A percentile compares a stretch with the other conserved stretches of the same genome.
phyloP scores from a whole-genome alignment of 2,113 vertebrate species.

The Peromyscus californicus region DNA sequence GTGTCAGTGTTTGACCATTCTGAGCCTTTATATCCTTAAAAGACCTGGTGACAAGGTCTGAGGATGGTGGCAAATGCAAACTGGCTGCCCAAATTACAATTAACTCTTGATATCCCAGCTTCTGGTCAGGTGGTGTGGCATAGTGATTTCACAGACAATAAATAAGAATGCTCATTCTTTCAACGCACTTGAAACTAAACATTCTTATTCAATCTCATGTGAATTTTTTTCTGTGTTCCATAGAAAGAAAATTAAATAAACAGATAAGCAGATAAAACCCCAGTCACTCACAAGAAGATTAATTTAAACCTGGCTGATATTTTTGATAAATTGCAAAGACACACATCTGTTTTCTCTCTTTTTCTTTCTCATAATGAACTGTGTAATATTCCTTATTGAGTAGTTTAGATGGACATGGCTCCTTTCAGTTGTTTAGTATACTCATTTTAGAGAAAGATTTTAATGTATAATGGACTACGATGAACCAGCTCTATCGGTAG shows the following conservation, averaged over 20 bases:
- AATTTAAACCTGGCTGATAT: constrained; percentile 55
- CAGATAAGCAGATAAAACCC: constrained; percentile 41
- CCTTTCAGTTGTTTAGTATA: constrained; percentile 31
- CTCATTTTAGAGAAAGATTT: constrained; percentile 35
- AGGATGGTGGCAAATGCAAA: neutral
- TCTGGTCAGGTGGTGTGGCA: neutral
- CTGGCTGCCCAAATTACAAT: neutral
- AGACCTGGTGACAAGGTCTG: neutral
- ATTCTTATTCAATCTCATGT: constrained; percentile 55
- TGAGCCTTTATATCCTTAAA: neutral
- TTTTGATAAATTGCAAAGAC: constrained; percentile 58
- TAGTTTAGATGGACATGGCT: constrained; percentile 42
- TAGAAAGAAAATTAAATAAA: constrained; percentile 56
- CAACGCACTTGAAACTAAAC: constrained; percentile 63
- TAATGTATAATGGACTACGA: neutral
- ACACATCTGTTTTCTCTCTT: neutral
- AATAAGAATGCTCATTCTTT: constrained; percentile 68
- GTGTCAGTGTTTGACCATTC: neutral
- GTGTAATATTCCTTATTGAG: neutral
- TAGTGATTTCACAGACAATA: constrained; percentile 51
- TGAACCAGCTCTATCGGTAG: neutral
- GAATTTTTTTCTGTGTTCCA: constrained; percentile 31
- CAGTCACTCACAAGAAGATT: constrained; percentile 8
- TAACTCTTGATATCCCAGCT: neutral
- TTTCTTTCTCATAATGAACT: constrained; percentile 35